These are phyloP conservation scores for Lethrus apterus DNA, from an alignment of 1,140 invertebrate species.

Conservation along the genomic window DNA sequence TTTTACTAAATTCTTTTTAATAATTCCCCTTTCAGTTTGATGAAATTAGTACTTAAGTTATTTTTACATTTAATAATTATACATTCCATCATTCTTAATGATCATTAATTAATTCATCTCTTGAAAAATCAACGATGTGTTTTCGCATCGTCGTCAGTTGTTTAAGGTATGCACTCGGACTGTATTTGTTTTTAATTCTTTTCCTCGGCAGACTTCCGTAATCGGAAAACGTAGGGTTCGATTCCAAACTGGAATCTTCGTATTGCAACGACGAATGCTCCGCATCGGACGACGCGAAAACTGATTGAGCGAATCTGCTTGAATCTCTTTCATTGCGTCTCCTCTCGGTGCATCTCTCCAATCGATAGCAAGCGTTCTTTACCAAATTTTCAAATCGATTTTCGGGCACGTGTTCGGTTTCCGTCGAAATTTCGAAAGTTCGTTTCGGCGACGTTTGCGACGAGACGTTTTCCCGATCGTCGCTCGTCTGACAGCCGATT, in stretches of 20 bases:
- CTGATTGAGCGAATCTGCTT: conserved; percentile 18
- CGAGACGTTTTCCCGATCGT: conserved; percentile 11
- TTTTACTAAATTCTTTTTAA: too few relatives aligned
- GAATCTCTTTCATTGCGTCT: conserved; percentile 1
- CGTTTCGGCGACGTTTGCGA: conserved; percentile 21
- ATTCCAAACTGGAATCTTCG: conserved; percentile 35
- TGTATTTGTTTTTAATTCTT: conserved; percentile 21
- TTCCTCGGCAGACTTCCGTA: conserved; percentile 37
- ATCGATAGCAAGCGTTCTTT: conserved; percentile 32
- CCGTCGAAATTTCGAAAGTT: conserved; percentile 7
- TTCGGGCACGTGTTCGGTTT: conserved; percentile 21
- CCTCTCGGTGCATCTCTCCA: conserved; percentile 28
- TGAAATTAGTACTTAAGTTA: too few relatives aligned
- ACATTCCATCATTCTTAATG: too few relatives aligned
- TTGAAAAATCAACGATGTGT: conserved; percentile 33
- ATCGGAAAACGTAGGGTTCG: conserved; percentile 35
- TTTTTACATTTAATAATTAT: too few relatives aligned
- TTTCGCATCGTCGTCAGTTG: conserved; percentile 35
- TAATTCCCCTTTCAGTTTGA: too few relatives aligned
- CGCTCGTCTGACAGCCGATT: conserved; percentile 16
- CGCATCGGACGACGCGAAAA: conserved; percentile 20
- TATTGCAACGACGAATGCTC: conserved; percentile 20
- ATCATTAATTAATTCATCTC: conserved; percentile 27
- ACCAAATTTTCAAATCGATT: conserved; percentile 35
- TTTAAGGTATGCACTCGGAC: conserved; percentile 36